phyloP scores from a whole-genome alignment of 2,113 vertebrate species.

The Salvator merianae region DNA sequence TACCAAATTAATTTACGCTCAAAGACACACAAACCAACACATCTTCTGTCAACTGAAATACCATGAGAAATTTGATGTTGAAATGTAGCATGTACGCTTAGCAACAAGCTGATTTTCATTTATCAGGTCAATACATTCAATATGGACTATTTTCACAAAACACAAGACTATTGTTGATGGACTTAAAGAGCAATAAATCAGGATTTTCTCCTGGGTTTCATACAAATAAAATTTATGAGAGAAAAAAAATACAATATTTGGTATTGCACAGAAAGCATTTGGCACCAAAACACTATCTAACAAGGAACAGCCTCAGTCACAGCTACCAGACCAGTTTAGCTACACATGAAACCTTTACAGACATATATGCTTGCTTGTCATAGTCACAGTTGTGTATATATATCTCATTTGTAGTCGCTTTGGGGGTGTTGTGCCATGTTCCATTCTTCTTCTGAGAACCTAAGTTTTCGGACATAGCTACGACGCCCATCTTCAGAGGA shows the following conservation, averaged over 20 bases:
- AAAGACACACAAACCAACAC: background rate
- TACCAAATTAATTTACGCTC: background rate
- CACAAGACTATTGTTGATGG: background rate
- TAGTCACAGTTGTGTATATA: background rate
- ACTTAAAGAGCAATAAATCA: background rate
- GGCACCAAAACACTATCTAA: background rate
- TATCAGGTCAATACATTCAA: background rate
- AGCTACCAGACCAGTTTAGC: background rate
- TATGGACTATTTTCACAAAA: background rate
- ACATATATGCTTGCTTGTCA: background rate
- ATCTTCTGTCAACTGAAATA: constrained; percentile 15
- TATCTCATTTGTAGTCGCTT: too few relatives aligned
- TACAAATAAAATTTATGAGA: background rate
- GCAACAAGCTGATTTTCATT: background rate
- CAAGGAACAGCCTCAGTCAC: too few relatives aligned
- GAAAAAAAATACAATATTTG: background rate
- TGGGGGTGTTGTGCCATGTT: too few relatives aligned
- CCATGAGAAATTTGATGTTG: background rate
- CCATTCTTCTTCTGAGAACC: too few relatives aligned
- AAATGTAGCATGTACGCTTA: background rate
- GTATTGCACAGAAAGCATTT: background rate
- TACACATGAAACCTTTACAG: background rate
- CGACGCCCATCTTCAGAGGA: too few relatives aligned
- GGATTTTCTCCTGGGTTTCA: background rate
- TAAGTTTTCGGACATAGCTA: too few relatives aligned